Conservation (phyloP, 2,888 invertebrate genomes). For the Aplocera efformata region DNA sequence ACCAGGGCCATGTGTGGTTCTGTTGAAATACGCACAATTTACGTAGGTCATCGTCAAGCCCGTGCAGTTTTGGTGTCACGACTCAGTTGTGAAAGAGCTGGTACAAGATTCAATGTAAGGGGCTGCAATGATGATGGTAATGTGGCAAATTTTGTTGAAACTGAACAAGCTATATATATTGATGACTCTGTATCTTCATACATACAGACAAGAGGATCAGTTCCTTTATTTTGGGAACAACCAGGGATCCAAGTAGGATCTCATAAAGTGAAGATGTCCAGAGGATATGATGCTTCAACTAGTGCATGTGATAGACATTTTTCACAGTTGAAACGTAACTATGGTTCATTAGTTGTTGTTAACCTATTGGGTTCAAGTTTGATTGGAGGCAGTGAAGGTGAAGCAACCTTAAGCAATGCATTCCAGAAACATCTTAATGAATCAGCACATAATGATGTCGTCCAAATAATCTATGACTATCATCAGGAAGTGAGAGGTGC, state of each 20-base stretch:
- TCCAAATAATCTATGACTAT: conserved; percentile 96
- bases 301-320: conserved; percentile 97
- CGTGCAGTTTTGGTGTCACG: conserved; percentile 97
- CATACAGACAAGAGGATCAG: conserved; percentile 96
- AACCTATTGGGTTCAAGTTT: conserved; percentile 95
- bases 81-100: conserved; percentile 98
- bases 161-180: conserved; percentile 96
- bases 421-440: conserved; percentile 94
- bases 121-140: conserved; percentile 99
- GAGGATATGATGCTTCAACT: conserved; percentile 96
- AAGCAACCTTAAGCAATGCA: conserved; percentile 95
- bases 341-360: conserved; percentile 94
- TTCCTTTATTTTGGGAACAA: conserved; percentile 99
- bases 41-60: conserved; percentile 96
- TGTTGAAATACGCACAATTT: conserved; percentile 98
- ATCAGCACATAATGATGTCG: conserved; percentile 89
- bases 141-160: conserved; percentile 99
- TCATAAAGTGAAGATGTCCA: conserved; percentile 97
- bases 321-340: conserved; percentile 90
- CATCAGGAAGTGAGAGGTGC: conserved; percentile 95
- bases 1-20: conserved; percentile 98
- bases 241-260: conserved; percentile 99
- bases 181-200: conserved; percentile 95
- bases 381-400: conserved; percentile 97
- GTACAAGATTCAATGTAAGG: conserved; percentile 98